Evolutionary conservation across 2,888 invertebrate genomes (phyloP), one percentile per base, ranked within the genome.

Genomic region (Geophilus truncorum): DNA sequence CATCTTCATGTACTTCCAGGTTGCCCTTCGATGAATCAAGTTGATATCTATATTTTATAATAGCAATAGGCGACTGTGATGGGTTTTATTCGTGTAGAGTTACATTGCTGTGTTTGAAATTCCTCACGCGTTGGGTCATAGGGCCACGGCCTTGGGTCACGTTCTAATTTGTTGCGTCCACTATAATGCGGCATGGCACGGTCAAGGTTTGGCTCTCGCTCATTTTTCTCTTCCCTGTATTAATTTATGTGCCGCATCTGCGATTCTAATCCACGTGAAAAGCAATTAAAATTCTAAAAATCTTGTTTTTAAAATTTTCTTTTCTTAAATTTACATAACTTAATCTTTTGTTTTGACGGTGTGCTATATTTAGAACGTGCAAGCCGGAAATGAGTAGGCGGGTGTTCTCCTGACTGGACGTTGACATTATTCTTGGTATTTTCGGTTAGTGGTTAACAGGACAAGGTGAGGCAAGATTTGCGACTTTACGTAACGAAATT

Each of bases 131-230:
- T 70, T 70, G 28, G 70, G 70, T 23, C 70, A 70, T 28, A 25
- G 12, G 70, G 70, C 70, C 70, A 70, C 12, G 25, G 28, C 70
- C 70, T 70, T 70, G 25, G 70, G 70, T 70, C 70, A 70, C 70
- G 70, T 10, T 15, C 70, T 25, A 70, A 28, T 70, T 70, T 25
- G n/a, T 15, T 28, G 28, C n/a, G 23, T 28, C 28, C 70, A 28
- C 28, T 28, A n/a, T 70, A 70, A 28, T 70, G 18, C n/a, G 18
- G 51, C n/a, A 18, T 21, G 18, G 51, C 18, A 18, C 28, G 70
- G 70, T 70, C 70, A 70, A 70, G 70, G 70, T 70, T 10, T 10
- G 12, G 28, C 28, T 70, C 70, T 70, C 70, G 15, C 70, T 70
- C 28, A 25, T 70, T 51, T 51, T 18, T 51, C 25, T 28, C 28